A percentile compares a stretch with the other conserved stretches of the same genome.
Conservation (phyloP, 2,888 invertebrate genomes). For the Eristalinus sepulchralis region DNA sequence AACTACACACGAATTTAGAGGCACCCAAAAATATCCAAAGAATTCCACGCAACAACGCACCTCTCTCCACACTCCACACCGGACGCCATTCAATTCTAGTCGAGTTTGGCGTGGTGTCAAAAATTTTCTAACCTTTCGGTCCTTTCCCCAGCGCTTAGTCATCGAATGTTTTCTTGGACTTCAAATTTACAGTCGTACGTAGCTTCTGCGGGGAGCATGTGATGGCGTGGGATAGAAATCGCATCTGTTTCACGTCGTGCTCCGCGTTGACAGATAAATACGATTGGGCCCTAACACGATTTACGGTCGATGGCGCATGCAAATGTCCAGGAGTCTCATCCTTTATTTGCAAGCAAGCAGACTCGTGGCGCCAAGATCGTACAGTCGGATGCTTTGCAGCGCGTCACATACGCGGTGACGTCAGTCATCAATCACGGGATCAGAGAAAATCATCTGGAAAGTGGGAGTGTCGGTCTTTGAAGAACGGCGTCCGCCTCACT, state of each 20-base stretch:
- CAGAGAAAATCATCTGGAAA: neutral
- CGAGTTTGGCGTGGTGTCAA: neutral
- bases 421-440: neutral
- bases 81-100: neutral
- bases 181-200: slow-evolving; percentile 13
- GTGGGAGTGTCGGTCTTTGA: neutral
- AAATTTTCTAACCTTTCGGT: neutral
- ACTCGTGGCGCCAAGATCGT: neutral
- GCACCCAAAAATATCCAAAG: too few species aligned
- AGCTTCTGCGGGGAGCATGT: neutral
- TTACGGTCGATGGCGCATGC: neutral
- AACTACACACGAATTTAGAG: too few species aligned
- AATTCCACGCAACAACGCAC: too few species aligned
- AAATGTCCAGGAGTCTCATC: neutral
- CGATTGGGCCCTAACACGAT: neutral
- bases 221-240: neutral
- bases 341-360: neutral
- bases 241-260: neutral
- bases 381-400: neutral
- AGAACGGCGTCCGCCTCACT: neutral
- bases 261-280: slow-evolving; percentile 10
- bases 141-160: neutral
- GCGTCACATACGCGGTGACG: neutral
- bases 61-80: too few species aligned
- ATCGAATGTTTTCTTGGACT: neutral